Percentiles rank a stretch among this genome's conserved stretches.
These are phyloP conservation scores for Ceratina calcarata DNA, from an alignment of 1,140 invertebrate species.

Conservation along the genomic window DNA sequence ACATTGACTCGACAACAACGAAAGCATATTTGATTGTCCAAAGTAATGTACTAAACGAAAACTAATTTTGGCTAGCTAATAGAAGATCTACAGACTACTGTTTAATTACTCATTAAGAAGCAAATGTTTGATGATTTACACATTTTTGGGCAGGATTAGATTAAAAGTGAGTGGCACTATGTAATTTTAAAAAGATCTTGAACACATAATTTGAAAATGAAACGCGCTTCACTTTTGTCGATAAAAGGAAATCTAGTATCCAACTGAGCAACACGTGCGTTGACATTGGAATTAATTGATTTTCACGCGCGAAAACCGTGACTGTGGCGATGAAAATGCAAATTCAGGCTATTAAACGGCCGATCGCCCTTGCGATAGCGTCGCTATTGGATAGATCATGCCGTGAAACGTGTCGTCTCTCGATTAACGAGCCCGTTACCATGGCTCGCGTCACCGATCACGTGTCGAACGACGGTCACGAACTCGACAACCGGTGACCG, in stretches of 20 bases:
- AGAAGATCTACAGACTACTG: too few species aligned
- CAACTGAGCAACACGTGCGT: not conserved
- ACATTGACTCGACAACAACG: not conserved
- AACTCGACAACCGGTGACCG: slow-evolving; percentile 62
- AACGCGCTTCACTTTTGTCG: not conserved
- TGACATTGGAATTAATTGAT: not conserved
- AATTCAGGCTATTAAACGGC: not conserved
- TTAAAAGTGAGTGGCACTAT: not conserved
- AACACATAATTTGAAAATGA: too few species aligned
- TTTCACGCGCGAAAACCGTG: not conserved
- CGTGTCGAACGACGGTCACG: slow-evolving; percentile 58
- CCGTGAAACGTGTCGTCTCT: slow-evolving; percentile 5
- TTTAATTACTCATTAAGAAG: too few species aligned
- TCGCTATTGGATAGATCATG: slow-evolving; percentile 4
- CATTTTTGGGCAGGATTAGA: not conserved
- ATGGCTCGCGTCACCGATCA: slow-evolving; percentile 60
- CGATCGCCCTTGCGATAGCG: not conserved
- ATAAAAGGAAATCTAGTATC: not conserved
- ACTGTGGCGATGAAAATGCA: not conserved
- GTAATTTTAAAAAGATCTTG: too few species aligned
- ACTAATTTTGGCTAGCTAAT: too few species aligned
- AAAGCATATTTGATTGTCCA: too few species aligned
- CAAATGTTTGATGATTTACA: not conserved
- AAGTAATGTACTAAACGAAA: too few species aligned
- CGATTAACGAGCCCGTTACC: slow-evolving; percentile 33